These are phyloP conservation scores for Malacosoma neustria DNA, from an alignment of 2,888 invertebrate species.

Conservation along the genomic window DNA sequence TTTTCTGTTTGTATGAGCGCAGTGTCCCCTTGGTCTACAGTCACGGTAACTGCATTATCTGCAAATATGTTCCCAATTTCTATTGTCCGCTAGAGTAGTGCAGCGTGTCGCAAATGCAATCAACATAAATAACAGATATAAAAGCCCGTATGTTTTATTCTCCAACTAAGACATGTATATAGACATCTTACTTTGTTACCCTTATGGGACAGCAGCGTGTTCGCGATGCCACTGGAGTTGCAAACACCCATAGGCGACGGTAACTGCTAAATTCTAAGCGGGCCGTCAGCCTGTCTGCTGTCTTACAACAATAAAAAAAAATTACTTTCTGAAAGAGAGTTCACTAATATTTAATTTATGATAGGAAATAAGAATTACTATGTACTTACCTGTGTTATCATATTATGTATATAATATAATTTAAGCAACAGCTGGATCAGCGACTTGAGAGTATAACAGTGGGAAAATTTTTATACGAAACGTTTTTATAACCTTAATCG, in stretches of 20 bases:
- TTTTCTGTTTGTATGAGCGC: conserved; percentile 65
- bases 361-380: no score
- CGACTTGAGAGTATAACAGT: background rate
- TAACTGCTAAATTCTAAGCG: no score
- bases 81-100: conserved; percentile 59
- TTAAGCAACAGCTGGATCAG: conserved; percentile 6
- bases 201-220: no score
- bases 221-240: no score
- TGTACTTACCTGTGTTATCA: no score
- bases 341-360: no score
- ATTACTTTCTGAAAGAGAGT: no score
- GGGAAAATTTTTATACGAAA: conserved; percentile 25
- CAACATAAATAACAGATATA: conserved; percentile 61
- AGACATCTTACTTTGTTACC: conserved; percentile 41
- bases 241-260: no score
- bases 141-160: conserved; percentile 17
- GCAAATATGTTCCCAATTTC: conserved; percentile 72
- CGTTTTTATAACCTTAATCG: conserved; percentile 31
- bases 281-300: no score
- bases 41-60: conserved; percentile 66
- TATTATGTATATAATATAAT: background rate
- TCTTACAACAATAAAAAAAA: no score
- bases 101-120: conserved; percentile 48
- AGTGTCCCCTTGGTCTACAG: conserved; percentile 47
- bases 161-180: no score